A percentile compares a stretch with the other conserved stretches of the same genome.
phyloP scores from a whole-genome alignment of 2,888 invertebrate species.

The Agrochola lota region DNA sequence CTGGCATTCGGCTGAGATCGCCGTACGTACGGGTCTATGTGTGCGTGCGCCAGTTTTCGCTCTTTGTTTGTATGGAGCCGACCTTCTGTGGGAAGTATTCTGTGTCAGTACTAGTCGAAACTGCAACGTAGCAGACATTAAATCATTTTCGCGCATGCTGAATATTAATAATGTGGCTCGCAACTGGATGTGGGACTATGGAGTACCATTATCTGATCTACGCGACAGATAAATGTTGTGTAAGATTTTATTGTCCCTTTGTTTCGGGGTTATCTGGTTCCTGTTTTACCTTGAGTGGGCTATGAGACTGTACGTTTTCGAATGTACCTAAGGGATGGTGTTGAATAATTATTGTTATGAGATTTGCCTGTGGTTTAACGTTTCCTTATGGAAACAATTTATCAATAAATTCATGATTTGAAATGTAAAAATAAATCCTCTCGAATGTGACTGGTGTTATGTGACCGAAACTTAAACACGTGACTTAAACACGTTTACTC shows the following conservation, averaged over 20 bases:
- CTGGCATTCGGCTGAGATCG: background rate
- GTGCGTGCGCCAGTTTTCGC: background rate
- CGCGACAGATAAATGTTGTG: slow-evolving; percentile 58
- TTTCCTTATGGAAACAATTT: too few relatives aligned
- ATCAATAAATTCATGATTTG: too few relatives aligned
- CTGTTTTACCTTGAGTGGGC: background rate
- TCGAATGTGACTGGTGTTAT: too few relatives aligned
- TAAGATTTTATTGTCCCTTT: slow-evolving; percentile 52
- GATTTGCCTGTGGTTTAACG: background rate
- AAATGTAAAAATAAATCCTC: background rate
- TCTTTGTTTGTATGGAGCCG: background rate
- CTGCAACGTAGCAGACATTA: slow-evolving; percentile 67
- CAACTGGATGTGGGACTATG: slow-evolving; percentile 56
- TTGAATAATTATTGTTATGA: background rate
- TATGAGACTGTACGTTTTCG: background rate
- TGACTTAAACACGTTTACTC: too few relatives aligned
- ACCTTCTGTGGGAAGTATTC: background rate
- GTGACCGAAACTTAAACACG: too few relatives aligned
- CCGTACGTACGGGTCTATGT: background rate
- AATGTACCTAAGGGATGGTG: slow-evolving; percentile 10
- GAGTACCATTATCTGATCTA: slow-evolving; percentile 62
- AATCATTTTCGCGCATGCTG: slow-evolving; percentile 82
- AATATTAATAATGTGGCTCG: slow-evolving; percentile 80
- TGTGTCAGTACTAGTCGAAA: slow-evolving; percentile 42
- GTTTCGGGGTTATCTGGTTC: slow-evolving; percentile 23